Conservation (phyloP, 2,797 vertebrate species). For the Brachyalestes nurse region DNA sequence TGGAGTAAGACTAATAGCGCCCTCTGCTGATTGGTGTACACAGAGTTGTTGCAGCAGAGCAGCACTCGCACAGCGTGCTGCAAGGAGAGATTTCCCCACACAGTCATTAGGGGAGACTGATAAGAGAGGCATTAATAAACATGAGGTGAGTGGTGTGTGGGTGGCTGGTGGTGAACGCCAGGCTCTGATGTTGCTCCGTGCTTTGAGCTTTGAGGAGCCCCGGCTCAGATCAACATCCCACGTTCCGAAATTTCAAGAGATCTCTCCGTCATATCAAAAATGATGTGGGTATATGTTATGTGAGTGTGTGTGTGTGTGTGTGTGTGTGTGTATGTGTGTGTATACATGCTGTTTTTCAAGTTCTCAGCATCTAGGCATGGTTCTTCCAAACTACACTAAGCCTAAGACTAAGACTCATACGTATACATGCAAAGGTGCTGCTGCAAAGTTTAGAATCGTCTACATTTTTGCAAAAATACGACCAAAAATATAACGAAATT, state of each 20-base stretch:
- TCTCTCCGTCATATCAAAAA: constrained; percentile 17
- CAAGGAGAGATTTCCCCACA: constrained; percentile 24
- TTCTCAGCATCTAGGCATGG: too few species aligned
- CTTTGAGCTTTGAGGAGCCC: constrained; percentile 41
- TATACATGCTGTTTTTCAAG: too few species aligned
- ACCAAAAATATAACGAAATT: too few species aligned
- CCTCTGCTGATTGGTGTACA: constrained; percentile 36
- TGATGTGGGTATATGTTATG: too few species aligned
- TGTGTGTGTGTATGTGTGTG: background rate
- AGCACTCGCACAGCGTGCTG: background rate
- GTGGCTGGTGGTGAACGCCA: constrained; percentile 21
- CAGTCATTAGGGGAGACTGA: constrained; percentile 28
- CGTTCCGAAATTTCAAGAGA: constrained; percentile 8
- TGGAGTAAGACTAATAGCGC: constrained; percentile 18
- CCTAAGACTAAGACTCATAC: too few species aligned
- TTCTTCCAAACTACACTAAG: background rate
- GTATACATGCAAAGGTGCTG: too few species aligned
- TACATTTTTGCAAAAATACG: too few species aligned
- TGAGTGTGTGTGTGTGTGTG: background rate
- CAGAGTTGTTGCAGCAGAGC: too few species aligned
- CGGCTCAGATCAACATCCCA: constrained; percentile 34
- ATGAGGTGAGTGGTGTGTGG: constrained; percentile 17
- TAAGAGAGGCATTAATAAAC: constrained; percentile 49
- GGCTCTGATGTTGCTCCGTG: constrained; percentile 35
- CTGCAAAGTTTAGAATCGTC: too few species aligned